A percentile compares a stretch with the other conserved stretches of the same genome.
phyloP scores from a whole-genome alignment of 2,888 invertebrate species.

The Drosophila fulvimacula region DNA sequence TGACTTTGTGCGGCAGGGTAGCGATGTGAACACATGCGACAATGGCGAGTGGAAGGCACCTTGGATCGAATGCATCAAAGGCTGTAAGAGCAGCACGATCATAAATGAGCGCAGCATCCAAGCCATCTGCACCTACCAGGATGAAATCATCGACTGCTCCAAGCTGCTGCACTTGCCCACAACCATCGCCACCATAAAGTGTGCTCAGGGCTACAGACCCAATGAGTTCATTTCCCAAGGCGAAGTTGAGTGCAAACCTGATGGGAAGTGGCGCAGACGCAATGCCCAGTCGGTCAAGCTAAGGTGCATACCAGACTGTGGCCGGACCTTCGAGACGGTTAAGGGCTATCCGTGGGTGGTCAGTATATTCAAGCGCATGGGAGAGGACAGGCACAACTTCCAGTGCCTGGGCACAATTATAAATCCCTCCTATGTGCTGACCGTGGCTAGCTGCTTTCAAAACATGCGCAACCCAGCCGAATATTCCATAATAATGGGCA shows the following conservation, averaged over 20 bases:
- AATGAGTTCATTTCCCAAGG: accelerated
- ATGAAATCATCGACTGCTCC: conserved; percentile 13
- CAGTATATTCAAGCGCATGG: conserved; percentile 38
- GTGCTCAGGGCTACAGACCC: conserved; percentile 34
- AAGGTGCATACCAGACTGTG: conserved; percentile 75
- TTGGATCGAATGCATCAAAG: conserved; percentile 21
- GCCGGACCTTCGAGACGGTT: conserved; percentile 37
- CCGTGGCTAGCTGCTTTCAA: conserved; percentile 17
- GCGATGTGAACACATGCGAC: conserved; percentile 27
- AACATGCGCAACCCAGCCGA: neutral
- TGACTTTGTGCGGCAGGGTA: conserved; percentile 3
- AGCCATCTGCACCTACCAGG: conserved; percentile 5
- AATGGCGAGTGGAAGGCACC: conserved; percentile 35
- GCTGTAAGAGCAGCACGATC: conserved; percentile 14
- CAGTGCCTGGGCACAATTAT: conserved; percentile 45
- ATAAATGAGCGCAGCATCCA: conserved; percentile 2
- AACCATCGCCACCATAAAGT: neutral
- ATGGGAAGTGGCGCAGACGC: conserved; percentile 63
- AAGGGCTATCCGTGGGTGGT: conserved; percentile 75
- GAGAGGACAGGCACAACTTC: neutral
- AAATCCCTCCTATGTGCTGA: conserved; percentile 25
- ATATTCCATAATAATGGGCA: conserved; percentile 33
- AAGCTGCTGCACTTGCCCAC: neutral
- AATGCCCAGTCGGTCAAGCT: neutral
- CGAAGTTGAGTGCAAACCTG: conserved; percentile 39